These are phyloP conservation scores for Eurypyga helias DNA, from an alignment of 2,113 vertebrate species.

Conservation along the genomic window DNA sequence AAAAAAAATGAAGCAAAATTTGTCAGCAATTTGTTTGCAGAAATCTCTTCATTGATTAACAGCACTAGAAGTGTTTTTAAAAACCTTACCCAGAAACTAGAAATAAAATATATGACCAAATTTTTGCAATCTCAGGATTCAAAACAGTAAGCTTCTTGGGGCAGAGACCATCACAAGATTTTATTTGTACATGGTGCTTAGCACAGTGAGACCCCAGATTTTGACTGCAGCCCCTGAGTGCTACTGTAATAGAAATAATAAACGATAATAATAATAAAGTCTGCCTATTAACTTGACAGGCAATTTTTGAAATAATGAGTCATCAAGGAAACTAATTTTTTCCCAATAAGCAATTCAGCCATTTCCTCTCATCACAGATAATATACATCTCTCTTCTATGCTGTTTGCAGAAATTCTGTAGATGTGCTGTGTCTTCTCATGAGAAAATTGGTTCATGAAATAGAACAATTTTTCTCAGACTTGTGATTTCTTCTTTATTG, in stretches of 20 bases:
- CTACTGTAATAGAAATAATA: conserved; percentile 61
- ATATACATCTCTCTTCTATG: conserved; percentile 60
- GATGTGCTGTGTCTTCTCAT: conserved; percentile 61
- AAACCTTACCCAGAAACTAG: not conserved
- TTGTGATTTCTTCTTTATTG: conserved; percentile 70
- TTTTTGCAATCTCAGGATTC: not conserved
- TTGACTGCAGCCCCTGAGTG: conserved; percentile 16
- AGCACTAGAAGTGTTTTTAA: not conserved
- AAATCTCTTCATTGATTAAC: not conserved
- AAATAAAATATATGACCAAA: not conserved
- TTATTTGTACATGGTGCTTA: conserved; percentile 37
- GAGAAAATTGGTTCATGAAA: conserved; percentile 69
- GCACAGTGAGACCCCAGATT: conserved; percentile 36
- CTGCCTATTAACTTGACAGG: conserved; percentile 59
- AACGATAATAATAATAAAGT: conserved; percentile 43
- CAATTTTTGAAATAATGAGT: conserved; percentile 67
- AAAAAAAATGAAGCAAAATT: not conserved
- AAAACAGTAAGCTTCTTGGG: conserved; percentile 31
- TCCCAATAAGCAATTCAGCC: conserved; percentile 64
- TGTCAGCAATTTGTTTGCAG: not conserved
- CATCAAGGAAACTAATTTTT: conserved; percentile 66
- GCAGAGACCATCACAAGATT: conserved; percentile 10
- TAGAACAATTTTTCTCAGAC: conserved; percentile 68
- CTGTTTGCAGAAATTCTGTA: conserved; percentile 67
- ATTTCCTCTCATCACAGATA: conserved; percentile 66